Conservation (phyloP, 2,888 invertebrate genomes). For the Chromoteleia sp. region DNA sequence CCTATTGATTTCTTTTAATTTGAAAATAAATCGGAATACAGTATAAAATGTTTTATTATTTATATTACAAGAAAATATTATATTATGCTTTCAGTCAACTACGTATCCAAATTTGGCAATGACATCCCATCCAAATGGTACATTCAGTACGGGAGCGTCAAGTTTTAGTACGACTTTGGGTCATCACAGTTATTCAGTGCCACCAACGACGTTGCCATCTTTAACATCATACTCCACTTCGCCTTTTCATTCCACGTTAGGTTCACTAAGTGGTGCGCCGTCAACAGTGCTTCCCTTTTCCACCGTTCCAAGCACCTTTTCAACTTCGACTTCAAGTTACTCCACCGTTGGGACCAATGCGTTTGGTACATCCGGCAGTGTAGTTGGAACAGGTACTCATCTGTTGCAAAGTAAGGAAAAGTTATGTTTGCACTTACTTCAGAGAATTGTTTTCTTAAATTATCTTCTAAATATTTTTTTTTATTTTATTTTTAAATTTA, state of each 20-base stretch:
- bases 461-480: conserved; percentile 3
- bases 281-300: conserved; percentile 83
- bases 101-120: conserved; percentile 81
- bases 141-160: conserved; percentile 80
- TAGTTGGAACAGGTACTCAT: conserved; percentile 79
- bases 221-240: conserved; percentile 81
- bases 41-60: no score
- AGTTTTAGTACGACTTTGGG: conserved; percentile 78
- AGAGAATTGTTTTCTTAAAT: conserved; percentile 16
- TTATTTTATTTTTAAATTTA: no score
- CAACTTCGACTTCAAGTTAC: conserved; percentile 81
- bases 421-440: conserved; percentile 15
- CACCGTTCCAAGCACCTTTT: conserved; percentile 80
- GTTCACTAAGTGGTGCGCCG: conserved; percentile 79
- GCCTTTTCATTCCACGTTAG: conserved; percentile 80
- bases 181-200: conserved; percentile 81
- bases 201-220: conserved; percentile 80
- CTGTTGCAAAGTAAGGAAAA: conserved; percentile 61
- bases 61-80: no score
- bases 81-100: conserved; percentile 77
- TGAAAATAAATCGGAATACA: no score
- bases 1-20: no score
- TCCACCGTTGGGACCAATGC: conserved; percentile 83
- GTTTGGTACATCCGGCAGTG: conserved; percentile 79
- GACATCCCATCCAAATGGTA: conserved; percentile 81